Base-by-base conservation (phyloP, 2,113 vertebrate species). In the Pollimyrus isidori region DNA sequence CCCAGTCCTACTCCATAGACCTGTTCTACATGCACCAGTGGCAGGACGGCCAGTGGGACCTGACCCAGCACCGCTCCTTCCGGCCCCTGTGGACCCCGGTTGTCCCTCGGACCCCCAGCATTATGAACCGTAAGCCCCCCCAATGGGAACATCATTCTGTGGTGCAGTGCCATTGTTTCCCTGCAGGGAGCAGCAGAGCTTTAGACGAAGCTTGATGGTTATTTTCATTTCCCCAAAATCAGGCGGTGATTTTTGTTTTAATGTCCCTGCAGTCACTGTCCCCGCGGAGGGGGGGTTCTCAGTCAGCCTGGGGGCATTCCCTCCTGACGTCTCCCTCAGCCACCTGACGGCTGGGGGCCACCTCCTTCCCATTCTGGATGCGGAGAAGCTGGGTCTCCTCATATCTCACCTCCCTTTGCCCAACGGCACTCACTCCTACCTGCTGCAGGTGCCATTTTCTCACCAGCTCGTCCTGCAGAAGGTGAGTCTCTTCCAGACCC, bases 1-100 rank as follows among this genome's bases (percentile, higher is more conserved):
- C 69, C 86, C 90, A 91, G 90, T 90, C 90, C 0, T 93, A 92
- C 85, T 91, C 89, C 85, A 86, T 93, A 45, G 91, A 92, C 58
- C 87, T 93, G 76, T 89, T 90, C 84, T 88, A 91, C 80, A 9
- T 92, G 53, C 90, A 89, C 0, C 89, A 89, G 73, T 93, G 92
- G 92, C 76, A 91, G 86, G 91, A 93, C 86, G 46, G 88, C 69
- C 80, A 39, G 3, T 91, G 90, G 91, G 88, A 58, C 21, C 49
- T 91, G 17, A 93, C 92, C 30, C 89, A 76, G 13, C 91, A 92
- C 39, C 88, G 88, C 5, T 92, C 87, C 30, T 92, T 91, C 45
- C 90, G 90, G 56, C 86, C 86, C 9, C 85, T 91, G 65, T 82
- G 30, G 6, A 86, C 88, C 10, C 23, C n/a, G 3, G 82, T 82